Evolutionary conservation across 2,888 invertebrate genomes (phyloP).

Genomic region (Mythimna loreyi): DNA sequence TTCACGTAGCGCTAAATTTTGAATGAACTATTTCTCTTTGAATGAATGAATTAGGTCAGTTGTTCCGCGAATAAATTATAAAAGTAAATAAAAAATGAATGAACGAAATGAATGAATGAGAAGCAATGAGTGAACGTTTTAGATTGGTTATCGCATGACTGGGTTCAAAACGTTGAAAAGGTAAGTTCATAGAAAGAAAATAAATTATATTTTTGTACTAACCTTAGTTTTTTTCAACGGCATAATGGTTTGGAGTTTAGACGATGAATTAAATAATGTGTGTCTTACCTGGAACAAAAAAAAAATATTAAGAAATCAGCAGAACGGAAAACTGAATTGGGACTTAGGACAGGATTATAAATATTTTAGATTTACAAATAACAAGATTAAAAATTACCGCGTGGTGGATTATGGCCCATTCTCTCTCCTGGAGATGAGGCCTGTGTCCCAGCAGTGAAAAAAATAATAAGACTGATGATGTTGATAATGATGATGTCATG

Average conservation of each 20-base stretch:
- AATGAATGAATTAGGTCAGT: conserved; percentile 24
- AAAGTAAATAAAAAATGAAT: conserved; percentile 12
- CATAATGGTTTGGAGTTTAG: background rate
- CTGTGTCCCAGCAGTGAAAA: too few relatives aligned
- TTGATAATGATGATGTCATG: too few relatives aligned
- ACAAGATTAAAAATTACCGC: too few relatives aligned
- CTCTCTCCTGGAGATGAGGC: too few relatives aligned
- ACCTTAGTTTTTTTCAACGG: background rate
- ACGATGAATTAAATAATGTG: background rate
- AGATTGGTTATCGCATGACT: conserved; percentile 1
- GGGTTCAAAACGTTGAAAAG: conserved; percentile 1
- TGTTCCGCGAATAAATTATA: conserved; percentile 4
- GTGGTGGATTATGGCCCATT: too few relatives aligned
- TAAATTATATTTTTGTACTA: background rate
- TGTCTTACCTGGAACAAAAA: conserved; percentile 53
- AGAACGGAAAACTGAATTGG: too few relatives aligned
- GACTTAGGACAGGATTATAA: background rate
- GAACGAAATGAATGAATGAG: background rate
- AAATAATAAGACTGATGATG: too few relatives aligned
- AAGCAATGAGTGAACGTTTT: conserved; percentile 5
- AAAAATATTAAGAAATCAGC: background rate
- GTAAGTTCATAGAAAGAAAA: background rate
- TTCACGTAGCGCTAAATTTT: background rate
- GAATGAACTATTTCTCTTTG: background rate
- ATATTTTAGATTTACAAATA: too few relatives aligned